Evolutionary conservation across 2,888 invertebrate species (phyloP).

Genomic region (Drosophila paramelanica): DNA sequence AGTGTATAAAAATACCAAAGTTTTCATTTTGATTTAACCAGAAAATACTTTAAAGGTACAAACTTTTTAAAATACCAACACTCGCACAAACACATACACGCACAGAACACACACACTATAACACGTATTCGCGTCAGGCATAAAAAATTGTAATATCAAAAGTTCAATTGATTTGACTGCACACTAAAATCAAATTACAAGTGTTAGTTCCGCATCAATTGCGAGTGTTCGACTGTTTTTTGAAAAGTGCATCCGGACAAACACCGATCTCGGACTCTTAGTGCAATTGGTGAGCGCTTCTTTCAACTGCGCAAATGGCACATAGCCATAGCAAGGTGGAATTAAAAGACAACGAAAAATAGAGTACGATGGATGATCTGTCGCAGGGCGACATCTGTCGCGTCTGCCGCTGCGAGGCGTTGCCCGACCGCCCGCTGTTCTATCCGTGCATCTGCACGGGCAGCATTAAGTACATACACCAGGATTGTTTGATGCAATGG

Average conservation of each 20-base stretch:
- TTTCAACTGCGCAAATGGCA: constrained; percentile 58
- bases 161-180: constrained; percentile 45
- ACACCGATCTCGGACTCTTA: not conserved
- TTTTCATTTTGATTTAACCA: not conserved
- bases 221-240: constrained; percentile 12
- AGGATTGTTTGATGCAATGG: constrained; percentile 99
- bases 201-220: constrained; percentile 26
- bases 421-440: constrained; percentile 95
- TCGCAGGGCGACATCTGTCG: constrained; percentile 93
- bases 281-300: constrained; percentile 38
- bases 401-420: constrained; percentile 98
- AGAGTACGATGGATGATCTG: constrained; percentile 83
- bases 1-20: constrained; percentile 13
- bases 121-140: constrained; percentile 58
- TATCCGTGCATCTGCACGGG: constrained; percentile 99
- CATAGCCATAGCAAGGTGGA: constrained; percentile 23
- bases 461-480: constrained; percentile 99
- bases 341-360: constrained; percentile 19
- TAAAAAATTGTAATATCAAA: constrained; percentile 59
- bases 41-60: constrained; percentile 25
- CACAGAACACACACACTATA: constrained; percentile 35
- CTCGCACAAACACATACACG: constrained; percentile 11
- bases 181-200: constrained; percentile 43
- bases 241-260: not conserved
- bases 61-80: constrained; percentile 34